Conservation (phyloP, 2,888 invertebrate genomes). For the Phanerotoma sp. region DNA sequence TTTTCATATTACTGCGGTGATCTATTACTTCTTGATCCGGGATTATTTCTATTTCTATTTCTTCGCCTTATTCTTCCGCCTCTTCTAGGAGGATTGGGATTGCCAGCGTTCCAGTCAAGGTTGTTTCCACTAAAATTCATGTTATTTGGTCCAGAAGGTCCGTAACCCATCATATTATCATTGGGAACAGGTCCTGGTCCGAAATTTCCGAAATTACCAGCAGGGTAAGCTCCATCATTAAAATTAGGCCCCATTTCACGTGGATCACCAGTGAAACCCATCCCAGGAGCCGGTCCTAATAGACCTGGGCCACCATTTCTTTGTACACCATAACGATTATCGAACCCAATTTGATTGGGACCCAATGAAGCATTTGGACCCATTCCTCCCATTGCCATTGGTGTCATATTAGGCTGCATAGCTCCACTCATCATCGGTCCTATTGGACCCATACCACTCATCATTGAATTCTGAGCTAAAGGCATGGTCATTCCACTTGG, state of each 20-base stretch:
- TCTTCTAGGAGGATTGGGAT: constrained; percentile 37
- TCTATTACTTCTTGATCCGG: constrained; percentile 41
- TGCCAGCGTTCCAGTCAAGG: constrained; percentile 45
- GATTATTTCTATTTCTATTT: constrained; percentile 47
- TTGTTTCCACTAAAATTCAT: constrained; percentile 42
- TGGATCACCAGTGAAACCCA: constrained; percentile 40
- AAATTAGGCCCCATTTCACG: constrained; percentile 43
- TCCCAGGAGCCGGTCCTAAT: constrained; percentile 48
- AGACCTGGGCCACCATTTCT: constrained; percentile 48
- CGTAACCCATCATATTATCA: constrained; percentile 39
- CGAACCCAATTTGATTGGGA: constrained; percentile 45
- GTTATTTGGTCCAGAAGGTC: constrained; percentile 39
- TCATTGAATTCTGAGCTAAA: constrained; percentile 45
- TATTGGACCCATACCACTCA: constrained; percentile 45
- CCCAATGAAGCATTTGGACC: constrained; percentile 51
- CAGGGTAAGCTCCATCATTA: constrained; percentile 38
- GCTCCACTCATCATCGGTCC: constrained; percentile 42
- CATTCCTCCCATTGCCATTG: constrained; percentile 49
- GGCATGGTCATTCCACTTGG: constrained; percentile 39
- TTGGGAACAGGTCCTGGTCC: constrained; percentile 32
- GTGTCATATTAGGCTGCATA: constrained; percentile 33
- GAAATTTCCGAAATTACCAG: constrained; percentile 33
- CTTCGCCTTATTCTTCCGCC: constrained; percentile 45
- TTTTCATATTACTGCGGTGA: constrained; percentile 37
- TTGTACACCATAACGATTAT: constrained; percentile 43